Base-by-base conservation (phyloP, 2,888 invertebrate genomes). In the Lepidochitona cinerea region DNA sequence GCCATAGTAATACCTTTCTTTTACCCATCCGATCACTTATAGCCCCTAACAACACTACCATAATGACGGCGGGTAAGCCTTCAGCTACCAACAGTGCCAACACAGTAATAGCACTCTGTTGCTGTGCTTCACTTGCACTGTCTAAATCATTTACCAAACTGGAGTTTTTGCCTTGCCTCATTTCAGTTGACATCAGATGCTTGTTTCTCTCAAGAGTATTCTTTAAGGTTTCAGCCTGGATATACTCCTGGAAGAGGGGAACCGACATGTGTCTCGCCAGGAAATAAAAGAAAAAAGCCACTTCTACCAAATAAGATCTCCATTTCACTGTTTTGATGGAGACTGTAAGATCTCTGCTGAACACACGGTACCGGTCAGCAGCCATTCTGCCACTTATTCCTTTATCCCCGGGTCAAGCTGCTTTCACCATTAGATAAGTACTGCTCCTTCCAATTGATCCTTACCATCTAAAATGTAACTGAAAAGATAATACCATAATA, bases 31-130 rank as follows among this genome's bases (percentile, higher is more conserved):
- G 77, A 70, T 90, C 90, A 82, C 89, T 89, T 64, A 87, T 81
- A 49, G 86, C 87, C n/a, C 90, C 90, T 3, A 89, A 80, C 53
- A 90, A 84, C 23, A 90, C 83, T 0, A 90, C 89, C 23, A 84
- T 82, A 5, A 88, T 79, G 4, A 87, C 85, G 18, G 88, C 86
- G 32, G 90, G 90, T 1, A 89, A 78, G 14, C 89, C 85, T 76
- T 89, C 89, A 0, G 89, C 89, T 12, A 89, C 84, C 77, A 89
- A 89, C 14, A 90, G 81, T 53, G 86, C 84, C 7, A 87, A 76
- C 1, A 87, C 84, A 6, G 82, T 79, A 12, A 85, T 68, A 9
- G 85, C 84, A 72, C 84, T 84, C 37, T 87, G 86, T 68, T 82
- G 82, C 72, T 87, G 86, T 0, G 85, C 85, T 59, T 78, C 81